Base-by-base conservation (phyloP, 2,797 vertebrate genomes). In the Valencia hispanica region DNA sequence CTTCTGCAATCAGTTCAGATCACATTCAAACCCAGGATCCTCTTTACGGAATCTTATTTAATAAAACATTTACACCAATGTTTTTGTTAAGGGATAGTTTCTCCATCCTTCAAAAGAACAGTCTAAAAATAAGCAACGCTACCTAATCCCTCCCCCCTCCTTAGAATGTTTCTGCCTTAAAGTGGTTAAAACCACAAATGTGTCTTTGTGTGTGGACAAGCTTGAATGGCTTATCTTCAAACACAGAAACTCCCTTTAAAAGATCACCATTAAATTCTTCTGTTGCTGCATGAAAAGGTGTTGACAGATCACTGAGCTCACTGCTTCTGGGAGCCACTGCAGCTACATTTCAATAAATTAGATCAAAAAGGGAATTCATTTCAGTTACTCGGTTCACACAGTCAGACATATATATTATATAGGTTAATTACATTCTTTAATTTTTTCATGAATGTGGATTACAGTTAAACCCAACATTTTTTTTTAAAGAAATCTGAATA, bases 121-220 rank as follows among this genome's bases (percentile, higher is more conserved):
- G 80, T 66, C 71, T 41, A 20, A 65, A 61, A 68, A 86, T 66
- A 32, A 55, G 55, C 79, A 72, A 63, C 72, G 75, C 80, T 66
- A 70, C 36, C 83, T 79, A n/a, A 76, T 70, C 5, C 57, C 81
- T 25, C 70, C 79, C 22, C 82, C 75, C 81, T 80, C 79, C 43
- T 61, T 84, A 70, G 81, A 81, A 81, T 85, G 83, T 53, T 69
- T 84, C 20, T 48, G 18, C 57, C 65, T 72, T 68, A 78, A 73
- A 66, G 47, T 27, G 68, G 65, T 80, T 75, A 70, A 84, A 76
- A 70, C 66, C 74, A 92, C 92, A 93, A 80, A 71, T 77, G 75
- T 77, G 51, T 88, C 89, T 91, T 93, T 93, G 91, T 87, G 83
- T 82, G 88, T 82, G 68, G 68, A 75, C 78, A 91, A 75, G 87